A percentile compares a stretch with the other conserved stretches of the same genome.
phyloP scores from a whole-genome alignment of 2,888 invertebrate genomes.

The Corythucha ciliata region DNA sequence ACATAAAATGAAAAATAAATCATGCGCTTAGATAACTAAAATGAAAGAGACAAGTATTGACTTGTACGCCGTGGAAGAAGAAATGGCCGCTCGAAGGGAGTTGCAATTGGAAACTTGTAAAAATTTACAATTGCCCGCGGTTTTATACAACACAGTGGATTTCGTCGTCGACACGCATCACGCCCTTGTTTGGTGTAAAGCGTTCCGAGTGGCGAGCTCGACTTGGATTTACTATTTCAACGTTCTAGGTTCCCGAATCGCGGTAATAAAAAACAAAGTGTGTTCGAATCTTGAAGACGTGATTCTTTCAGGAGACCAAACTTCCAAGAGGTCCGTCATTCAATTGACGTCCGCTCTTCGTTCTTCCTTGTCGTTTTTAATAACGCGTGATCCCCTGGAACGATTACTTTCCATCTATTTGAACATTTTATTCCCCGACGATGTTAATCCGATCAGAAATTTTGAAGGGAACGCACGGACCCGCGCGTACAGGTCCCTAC shows the following conservation, averaged over 20 bases:
- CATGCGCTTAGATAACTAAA: slow-evolving; percentile 21
- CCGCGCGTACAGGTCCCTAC: slow-evolving; percentile 60
- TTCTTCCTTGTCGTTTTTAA: slow-evolving; percentile 68
- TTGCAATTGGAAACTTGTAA: slow-evolving; percentile 25
- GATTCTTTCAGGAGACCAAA: not conserved
- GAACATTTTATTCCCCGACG: slow-evolving; percentile 72
- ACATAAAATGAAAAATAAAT: not conserved
- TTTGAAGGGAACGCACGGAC: too few species aligned
- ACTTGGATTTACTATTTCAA: slow-evolving; percentile 90
- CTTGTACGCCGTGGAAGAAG: slow-evolving; percentile 28
- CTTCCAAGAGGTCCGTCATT: slow-evolving; percentile 55
- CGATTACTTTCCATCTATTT: slow-evolving; percentile 70
- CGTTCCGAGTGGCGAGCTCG: slow-evolving; percentile 74
- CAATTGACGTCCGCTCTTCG: slow-evolving; percentile 63
- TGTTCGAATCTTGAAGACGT: not conserved
- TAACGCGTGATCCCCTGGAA: slow-evolving; percentile 73
- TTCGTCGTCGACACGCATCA: slow-evolving; percentile 70
- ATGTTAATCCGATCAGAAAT: too few species aligned
- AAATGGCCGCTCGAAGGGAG: slow-evolving; percentile 26
- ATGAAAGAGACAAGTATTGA: slow-evolving; percentile 25
- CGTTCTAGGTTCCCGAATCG: slow-evolving; percentile 45
- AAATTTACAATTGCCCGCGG: slow-evolving; percentile 49
- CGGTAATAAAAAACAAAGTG: not conserved
- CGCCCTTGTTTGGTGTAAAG: slow-evolving; percentile 72
- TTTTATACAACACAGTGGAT: slow-evolving; percentile 82